Conservation (phyloP, 2,113 vertebrate genomes). For the Ictidomys tridecemlineatus region DNA sequence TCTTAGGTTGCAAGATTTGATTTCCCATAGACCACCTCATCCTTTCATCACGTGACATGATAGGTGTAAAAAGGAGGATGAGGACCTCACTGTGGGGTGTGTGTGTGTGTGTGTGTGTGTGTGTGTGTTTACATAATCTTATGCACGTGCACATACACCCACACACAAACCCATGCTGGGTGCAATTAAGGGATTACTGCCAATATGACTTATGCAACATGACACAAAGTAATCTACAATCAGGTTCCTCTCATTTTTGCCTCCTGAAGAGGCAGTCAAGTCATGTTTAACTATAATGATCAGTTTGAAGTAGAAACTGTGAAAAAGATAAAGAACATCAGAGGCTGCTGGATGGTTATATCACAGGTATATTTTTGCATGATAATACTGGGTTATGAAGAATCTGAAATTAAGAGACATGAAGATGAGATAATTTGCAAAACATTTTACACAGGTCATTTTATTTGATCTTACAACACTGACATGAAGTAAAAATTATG, state of each 20-base stretch:
- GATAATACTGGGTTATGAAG: not conserved
- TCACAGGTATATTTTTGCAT: not conserved
- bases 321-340: slow-evolving; percentile 31
- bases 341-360: not conserved
- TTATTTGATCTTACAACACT: not conserved
- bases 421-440: not conserved
- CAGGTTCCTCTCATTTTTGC: not conserved
- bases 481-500: not conserved
- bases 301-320: slow-evolving; percentile 29
- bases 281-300: slow-evolving; percentile 20
- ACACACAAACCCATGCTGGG: not conserved
- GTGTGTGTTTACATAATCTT: not conserved
- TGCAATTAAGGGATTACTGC: not conserved
- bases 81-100: not conserved
- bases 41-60: not conserved
- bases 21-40: slow-evolving; percentile 12
- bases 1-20: slow-evolving; percentile 44
- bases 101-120: not conserved
- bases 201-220: not conserved
- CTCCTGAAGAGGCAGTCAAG: not conserved
- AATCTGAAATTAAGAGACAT: slow-evolving; percentile 19
- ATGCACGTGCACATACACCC: not conserved
- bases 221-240: slow-evolving; percentile 1
- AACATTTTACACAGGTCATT: not conserved
- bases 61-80: slow-evolving; percentile 9